phyloP scores from a whole-genome alignment of 1,140 invertebrate genomes.

The Heliconius hewitsoni region DNA sequence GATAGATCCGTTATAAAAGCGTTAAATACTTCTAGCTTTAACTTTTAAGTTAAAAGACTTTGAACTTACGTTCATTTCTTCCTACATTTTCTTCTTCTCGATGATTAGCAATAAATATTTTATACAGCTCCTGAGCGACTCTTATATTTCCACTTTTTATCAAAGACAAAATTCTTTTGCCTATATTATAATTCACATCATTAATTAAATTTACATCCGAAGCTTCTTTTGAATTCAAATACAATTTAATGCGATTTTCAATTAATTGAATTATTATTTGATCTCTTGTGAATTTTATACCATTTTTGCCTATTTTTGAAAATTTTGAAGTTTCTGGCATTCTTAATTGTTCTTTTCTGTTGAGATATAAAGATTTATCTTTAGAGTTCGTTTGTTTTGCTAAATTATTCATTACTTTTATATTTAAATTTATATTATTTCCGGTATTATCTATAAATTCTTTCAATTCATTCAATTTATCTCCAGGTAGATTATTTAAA shows the following conservation, averaged over 20 bases:
- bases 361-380: background rate
- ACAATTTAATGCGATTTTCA: slow-evolving; percentile 59
- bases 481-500: slow-evolving; percentile 39
- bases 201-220: slow-evolving; percentile 36
- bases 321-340: background rate
- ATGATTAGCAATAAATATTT: slow-evolving; percentile 52
- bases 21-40: too few species aligned
- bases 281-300: slow-evolving; percentile 56
- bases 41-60: too few species aligned
- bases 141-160: slow-evolving; percentile 56
- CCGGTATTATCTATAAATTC: slow-evolving; percentile 56
- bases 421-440: slow-evolving; percentile 55
- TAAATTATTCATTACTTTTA: slow-evolving; percentile 50
- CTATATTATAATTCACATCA: slow-evolving; percentile 61
- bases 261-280: slow-evolving; percentile 65
- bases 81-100: slow-evolving; percentile 12
- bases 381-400: slow-evolving; percentile 29
- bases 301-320: slow-evolving; percentile 24
- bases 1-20: too few species aligned
- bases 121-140: slow-evolving; percentile 65
- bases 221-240: slow-evolving; percentile 54
- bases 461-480: slow-evolving; percentile 49
- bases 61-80: background rate
- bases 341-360: slow-evolving; percentile 1
- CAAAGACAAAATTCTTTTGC: slow-evolving; percentile 53